Evolutionary conservation across 2,113 vertebrate genomes (phyloP), one percentile per base, ranked within the genome.

Genomic region (Ranitomeya variabilis): DNA sequence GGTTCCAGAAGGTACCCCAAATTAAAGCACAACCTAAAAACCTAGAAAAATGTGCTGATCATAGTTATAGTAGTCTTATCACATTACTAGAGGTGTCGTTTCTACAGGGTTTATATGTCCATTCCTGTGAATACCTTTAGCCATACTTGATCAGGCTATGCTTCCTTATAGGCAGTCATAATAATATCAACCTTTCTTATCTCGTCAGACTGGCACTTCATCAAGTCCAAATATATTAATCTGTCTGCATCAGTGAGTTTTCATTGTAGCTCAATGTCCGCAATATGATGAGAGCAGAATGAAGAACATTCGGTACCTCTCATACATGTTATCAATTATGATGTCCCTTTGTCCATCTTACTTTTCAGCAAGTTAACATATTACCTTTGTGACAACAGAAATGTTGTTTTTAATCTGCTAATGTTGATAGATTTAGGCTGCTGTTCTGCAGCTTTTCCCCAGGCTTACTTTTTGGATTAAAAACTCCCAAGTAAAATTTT

Each of bases 381-480:
- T 77, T 88, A 10, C 78, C 37, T 87, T 14, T 52, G 31, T 89
- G 74, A 67, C 13, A 76, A 59, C 10, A 77, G 62, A 71, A 73
- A 60, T 7, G 45, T 15, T 9, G 21, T 88, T 64, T 89, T 80
- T 76, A 90, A 86, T 23, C 62, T 0, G 19, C 60, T 90, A 37
- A 74, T 79, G 18, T 23, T 88, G 66, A 26, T 79, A 45, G 23
- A 26, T 6, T 37, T 26, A 73, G 21, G 84, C 45, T 85, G 85
- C 86, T 87, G 37, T 83, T 78, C 37, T 60, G 37, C 45, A 0
- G 74, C n/a, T 90, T 86, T 37, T 81, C 87, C 90, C 87, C 5
- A 87, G 31, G 5, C 0, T 0, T 92, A 16, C 71, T 16, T 90
- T 91, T 74, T 5, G 66, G 67, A 69, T 83, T 83, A 64, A 80